Base-by-base conservation (phyloP, 2,888 invertebrate genomes). In the Drosophila hawaiiensis region DNA sequence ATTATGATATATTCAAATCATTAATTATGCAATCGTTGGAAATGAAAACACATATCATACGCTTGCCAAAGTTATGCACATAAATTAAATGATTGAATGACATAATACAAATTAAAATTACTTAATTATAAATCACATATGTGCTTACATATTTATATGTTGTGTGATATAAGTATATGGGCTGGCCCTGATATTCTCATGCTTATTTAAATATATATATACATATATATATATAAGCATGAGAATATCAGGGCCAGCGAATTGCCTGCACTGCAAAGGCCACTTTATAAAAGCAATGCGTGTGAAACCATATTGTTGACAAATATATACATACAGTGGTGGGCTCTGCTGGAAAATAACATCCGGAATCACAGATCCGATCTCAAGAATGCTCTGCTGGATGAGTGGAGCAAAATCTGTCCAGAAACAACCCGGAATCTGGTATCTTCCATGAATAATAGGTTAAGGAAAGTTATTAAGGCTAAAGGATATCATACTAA, bases 81-180 rank as follows among this genome's bases (percentile, higher is more conserved):
- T 84, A 74, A 87, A 84, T 87, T 76, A 76, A 81, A 75, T 76
- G 71, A 73, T 80, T 82, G 72, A 73, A 76, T 73, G 82, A 53
- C 67, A 75, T 60, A 72, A 61, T 56, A 73, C 64, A 62, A 83
- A 78, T 81, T 74, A 72, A 70, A 82, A 75, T 60, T 56, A 70
- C 56, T 49, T 43, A 69, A 82, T 73, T 63, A 79, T 54, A 60
- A 33, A 22, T 37, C 68, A 41, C 33, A 66, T 39, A 22, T 52
- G 33, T 22, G 22, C 52, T 16, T 16, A 16, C 28, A 19, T 19
- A 47, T 16, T 16, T 47, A 9, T 47, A 22, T 25, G 25, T 16
- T 47, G 25, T 12, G 12, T n/a, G 6, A 12, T n/a, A n/a, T 29
- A 5, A 5, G 10, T 22, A 28, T n/a, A 19, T 39, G 39, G 16